phyloP scores from a whole-genome alignment of 2,888 invertebrate genomes.

The Hemicrepidius hirtus region DNA sequence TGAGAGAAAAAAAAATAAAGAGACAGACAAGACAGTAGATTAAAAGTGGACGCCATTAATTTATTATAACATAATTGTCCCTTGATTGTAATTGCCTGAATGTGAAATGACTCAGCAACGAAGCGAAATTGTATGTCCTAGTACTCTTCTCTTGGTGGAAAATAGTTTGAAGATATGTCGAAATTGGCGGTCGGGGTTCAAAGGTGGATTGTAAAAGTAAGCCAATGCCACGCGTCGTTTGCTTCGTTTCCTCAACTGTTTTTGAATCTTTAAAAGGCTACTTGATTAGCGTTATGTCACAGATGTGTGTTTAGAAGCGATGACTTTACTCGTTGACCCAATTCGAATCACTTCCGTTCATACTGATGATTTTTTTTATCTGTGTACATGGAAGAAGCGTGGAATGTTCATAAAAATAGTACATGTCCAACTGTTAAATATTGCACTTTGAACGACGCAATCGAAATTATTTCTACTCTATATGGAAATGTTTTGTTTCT shows the following conservation, averaged over 20 bases:
- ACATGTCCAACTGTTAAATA: background rate
- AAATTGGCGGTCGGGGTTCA: conserved; percentile 4
- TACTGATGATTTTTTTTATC: conserved; percentile 10
- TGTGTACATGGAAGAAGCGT: background rate
- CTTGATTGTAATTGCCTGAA: conserved; percentile 47
- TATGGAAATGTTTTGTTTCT: no score
- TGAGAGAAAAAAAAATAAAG: conserved; percentile 34
- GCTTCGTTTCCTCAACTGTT: conserved; percentile 6
- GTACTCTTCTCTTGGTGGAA: background rate
- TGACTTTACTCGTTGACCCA: conserved; percentile 37
- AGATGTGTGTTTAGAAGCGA: conserved; percentile 3
- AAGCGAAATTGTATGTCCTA: background rate
- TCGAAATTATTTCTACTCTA: no score
- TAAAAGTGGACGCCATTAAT: conserved; percentile 51
- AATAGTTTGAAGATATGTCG: background rate
- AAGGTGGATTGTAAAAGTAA: conserved; percentile 16
- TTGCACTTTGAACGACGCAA: background rate
- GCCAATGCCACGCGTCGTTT: conserved; percentile 11
- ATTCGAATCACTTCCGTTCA: conserved; percentile 27
- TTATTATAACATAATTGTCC: conserved; percentile 51
- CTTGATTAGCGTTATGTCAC: conserved; percentile 25
- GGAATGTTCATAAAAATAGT: background rate
- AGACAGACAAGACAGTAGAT: conserved; percentile 17
- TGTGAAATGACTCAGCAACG: conserved; percentile 50
- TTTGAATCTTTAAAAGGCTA: conserved; percentile 6